Conservation (phyloP, 1,140 invertebrate species). For the Macrobrachium rosenbergii region DNA sequence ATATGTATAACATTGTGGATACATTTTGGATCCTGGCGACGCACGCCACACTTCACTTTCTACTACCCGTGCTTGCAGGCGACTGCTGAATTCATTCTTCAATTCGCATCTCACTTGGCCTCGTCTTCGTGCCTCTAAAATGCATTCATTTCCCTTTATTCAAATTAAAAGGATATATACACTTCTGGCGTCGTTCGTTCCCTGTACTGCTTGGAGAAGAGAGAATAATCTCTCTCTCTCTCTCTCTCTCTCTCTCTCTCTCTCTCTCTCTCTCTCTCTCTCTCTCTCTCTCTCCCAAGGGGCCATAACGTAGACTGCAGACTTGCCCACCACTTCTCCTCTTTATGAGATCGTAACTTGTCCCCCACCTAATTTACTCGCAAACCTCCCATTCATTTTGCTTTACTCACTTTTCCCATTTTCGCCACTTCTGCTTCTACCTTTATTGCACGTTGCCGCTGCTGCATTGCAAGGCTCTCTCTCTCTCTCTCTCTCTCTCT, state of each 20-base stretch:
- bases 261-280: constrained; percentile 23
- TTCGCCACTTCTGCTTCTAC: not conserved
- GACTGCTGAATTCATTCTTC: too few relatives aligned
- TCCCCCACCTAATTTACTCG: constrained; percentile 44
- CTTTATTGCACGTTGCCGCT: not conserved
- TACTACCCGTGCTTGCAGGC: too few relatives aligned
- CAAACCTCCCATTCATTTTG: constrained; percentile 29
- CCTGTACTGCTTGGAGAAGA: not conserved
- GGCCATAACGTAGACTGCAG: constrained; percentile 39
- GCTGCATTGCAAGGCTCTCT: not conserved
- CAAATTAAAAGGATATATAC: not conserved
- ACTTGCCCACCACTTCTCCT: constrained; percentile 37
- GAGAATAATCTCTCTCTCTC: not conserved
- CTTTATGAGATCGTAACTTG: constrained; percentile 53
- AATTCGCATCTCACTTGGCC: too few relatives aligned
- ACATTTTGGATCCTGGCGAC: too few relatives aligned
- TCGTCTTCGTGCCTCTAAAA: too few relatives aligned
- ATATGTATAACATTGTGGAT: too few relatives aligned
- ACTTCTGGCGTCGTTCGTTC: not conserved
- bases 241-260: constrained; percentile 11
- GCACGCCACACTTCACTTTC: too few relatives aligned
- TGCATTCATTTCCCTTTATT: not conserved
- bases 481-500: constrained; percentile 27
- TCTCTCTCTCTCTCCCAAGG: constrained; percentile 6
- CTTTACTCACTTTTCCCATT: constrained; percentile 21